A percentile compares a stretch with the other conserved stretches of the same genome.
Evolutionary conservation across 2,113 vertebrate species (phyloP).

Genomic region (Indicator maculatus): DNA sequence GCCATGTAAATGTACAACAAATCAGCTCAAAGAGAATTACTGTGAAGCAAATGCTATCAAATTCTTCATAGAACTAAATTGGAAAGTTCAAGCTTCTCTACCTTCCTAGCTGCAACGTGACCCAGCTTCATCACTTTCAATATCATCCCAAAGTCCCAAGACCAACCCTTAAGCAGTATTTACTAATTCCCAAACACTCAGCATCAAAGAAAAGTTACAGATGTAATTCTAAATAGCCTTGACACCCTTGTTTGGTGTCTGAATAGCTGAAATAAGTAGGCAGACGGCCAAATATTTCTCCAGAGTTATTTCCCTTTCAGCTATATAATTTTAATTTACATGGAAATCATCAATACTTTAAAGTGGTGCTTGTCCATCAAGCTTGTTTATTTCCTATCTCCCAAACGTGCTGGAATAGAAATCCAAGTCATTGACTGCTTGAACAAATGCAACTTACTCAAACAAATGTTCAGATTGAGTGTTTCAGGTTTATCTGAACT

Average conservation of each 20-base stretch:
- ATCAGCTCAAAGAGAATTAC: neutral
- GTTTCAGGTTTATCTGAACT: neutral
- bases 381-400: slow-evolving; percentile 50
- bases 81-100: neutral
- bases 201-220: slow-evolving; percentile 63
- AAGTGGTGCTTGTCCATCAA: slow-evolving; percentile 62
- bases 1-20: neutral
- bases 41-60: neutral
- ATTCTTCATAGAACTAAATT: neutral
- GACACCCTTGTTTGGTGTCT: slow-evolving; percentile 46
- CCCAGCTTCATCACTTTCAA: neutral
- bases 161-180: slow-evolving; percentile 13
- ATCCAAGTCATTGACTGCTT: slow-evolving; percentile 25
- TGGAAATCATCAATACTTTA: slow-evolving; percentile 64
- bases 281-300: slow-evolving; percentile 61
- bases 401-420: slow-evolving; percentile 24
- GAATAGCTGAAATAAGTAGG: slow-evolving; percentile 58
- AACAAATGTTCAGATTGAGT: neutral
- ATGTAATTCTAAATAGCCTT: slow-evolving; percentile 61
- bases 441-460: slow-evolving; percentile 6
- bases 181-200: slow-evolving; percentile 30
- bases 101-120: neutral
- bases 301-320: slow-evolving; percentile 52
- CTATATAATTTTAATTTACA: slow-evolving; percentile 69
- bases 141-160: neutral